A percentile compares a stretch with the other conserved stretches of the same genome.
Conservation (phyloP, 1,140 invertebrate genomes). For the Dendroctonus valens region DNA sequence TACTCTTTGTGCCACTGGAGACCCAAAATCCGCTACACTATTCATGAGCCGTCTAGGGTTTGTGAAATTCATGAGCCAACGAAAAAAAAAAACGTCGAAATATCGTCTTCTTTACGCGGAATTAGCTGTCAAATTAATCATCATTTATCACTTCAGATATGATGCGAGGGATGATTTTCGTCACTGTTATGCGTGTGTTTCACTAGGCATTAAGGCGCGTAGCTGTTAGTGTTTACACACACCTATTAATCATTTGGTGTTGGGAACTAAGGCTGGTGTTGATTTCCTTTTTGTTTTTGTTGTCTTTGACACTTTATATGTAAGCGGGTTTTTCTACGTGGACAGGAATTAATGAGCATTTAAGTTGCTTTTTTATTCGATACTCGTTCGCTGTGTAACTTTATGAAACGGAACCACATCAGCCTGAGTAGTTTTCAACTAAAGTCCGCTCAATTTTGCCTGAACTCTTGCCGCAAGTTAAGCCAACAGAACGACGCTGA, state of each 20-base stretch:
- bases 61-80: conserved; percentile 26
- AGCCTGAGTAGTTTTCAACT: no score
- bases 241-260: conserved; percentile 9
- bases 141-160: conserved; percentile 22
- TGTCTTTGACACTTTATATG: no score
- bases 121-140: conserved; percentile 30
- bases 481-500: background rate
- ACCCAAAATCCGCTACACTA: conserved; percentile 22
- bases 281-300: no score
- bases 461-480: background rate
- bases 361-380: no score
- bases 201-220: background rate
- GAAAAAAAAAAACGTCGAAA: conserved; percentile 11
- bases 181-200: conserved; percentile 7
- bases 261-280: no score
- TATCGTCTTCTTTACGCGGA: conserved; percentile 16
- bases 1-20: conserved; percentile 19
- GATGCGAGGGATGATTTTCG: conserved; percentile 1
- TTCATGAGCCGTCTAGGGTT: conserved; percentile 26
- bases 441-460: no score
- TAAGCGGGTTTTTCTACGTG: no score
- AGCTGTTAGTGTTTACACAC: conserved; percentile 5
- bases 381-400: no score
- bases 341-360: no score
- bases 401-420: no score